Base-by-base conservation (phyloP, 2,797 vertebrate species). In the Lacerta bilineata region DNA sequence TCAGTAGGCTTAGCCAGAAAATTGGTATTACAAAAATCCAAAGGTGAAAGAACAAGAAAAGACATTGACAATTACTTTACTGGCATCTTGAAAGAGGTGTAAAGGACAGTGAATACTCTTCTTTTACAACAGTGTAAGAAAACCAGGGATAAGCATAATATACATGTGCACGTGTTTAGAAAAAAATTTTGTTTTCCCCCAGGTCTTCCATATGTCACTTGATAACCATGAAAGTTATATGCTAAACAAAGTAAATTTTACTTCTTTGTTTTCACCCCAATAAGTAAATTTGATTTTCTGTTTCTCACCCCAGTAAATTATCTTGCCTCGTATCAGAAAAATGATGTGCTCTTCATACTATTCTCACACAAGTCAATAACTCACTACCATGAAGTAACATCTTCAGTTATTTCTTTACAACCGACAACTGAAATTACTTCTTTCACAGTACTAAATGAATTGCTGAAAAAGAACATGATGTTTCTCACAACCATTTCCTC, bases 341-440 rank as follows among this genome's bases (percentile, higher is more conserved):
- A 2, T 50, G 41, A 50, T 50, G 1, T 50, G 20, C 29, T 29
- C 27, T 75, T 85, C 33, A 46, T 77, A 41, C 41, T 78, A 10
- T 77, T 29, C 23, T 55, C 8, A 61, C 25, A 27, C 25, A 36
- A 1, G 15, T 61, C 50, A 76, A 5, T 27, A 64, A 61, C 25
- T 85, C 72, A 85, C 55, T 61, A 66, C 33, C 13, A 78, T 41
- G 64, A 55, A 13, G 15, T 17, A 79, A 39, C 23, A 69, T 69
- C 64, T 79, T 55, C 43, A 55, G 55, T 77, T 79, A 39, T 69
- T 80, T 69, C 85, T 50, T 39, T 66, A 68, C 36, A 82, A 36
- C 5, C 72, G 5, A 20, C 76, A 55, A 39, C 18, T 72, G 77
- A 80, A 55, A 80, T 59, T 55, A 71, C 46, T 29, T 69, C n/a